phyloP scores from a whole-genome alignment of 2,113 vertebrate species.

The Oryzias curvinotus region DNA sequence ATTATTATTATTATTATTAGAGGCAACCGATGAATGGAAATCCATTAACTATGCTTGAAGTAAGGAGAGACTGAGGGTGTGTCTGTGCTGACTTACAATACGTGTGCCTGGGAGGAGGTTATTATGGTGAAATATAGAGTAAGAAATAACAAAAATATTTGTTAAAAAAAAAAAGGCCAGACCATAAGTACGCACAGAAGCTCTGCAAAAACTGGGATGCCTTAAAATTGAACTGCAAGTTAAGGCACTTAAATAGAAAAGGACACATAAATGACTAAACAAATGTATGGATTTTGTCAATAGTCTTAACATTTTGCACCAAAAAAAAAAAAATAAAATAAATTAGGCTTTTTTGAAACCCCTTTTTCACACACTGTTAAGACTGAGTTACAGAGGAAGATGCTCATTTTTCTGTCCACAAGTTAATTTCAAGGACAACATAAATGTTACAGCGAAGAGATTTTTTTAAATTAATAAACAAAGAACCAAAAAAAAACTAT shows the following conservation, averaged over 20 bases:
- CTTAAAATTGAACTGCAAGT: constrained; percentile 57
- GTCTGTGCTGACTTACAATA: constrained; percentile 57
- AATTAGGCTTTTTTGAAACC: too few relatives aligned
- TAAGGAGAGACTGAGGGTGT: constrained; percentile 35
- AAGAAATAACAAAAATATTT: constrained; percentile 11
- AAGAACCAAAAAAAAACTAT: too few relatives aligned
- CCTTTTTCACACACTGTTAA: too few relatives aligned
- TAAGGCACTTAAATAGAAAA: constrained; percentile 75
- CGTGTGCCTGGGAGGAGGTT: constrained; percentile 40
- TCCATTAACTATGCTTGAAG: constrained; percentile 39
- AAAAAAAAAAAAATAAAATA: too few relatives aligned
- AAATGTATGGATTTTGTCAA: too few relatives aligned
- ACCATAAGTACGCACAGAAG: constrained; percentile 36
- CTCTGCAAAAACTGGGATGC: constrained; percentile 42
- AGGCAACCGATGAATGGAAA: constrained; percentile 64
- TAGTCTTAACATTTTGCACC: too few relatives aligned
- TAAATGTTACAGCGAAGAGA: too few relatives aligned
- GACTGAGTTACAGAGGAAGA: too few relatives aligned
- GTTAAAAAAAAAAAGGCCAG: constrained; percentile 22
- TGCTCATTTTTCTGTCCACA: too few relatives aligned
- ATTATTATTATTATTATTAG: constrained; percentile 25
- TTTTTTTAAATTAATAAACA: too few relatives aligned
- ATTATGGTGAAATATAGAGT: constrained; percentile 40
- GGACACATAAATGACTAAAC: constrained; percentile 8
- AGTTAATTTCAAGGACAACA: too few relatives aligned